Evolutionary conservation across 64 coral and sea anemone genomes (phyloP), one percentile per base, ranked within the genome.

Genomic region (Stichodactyla helianthus): DNA sequence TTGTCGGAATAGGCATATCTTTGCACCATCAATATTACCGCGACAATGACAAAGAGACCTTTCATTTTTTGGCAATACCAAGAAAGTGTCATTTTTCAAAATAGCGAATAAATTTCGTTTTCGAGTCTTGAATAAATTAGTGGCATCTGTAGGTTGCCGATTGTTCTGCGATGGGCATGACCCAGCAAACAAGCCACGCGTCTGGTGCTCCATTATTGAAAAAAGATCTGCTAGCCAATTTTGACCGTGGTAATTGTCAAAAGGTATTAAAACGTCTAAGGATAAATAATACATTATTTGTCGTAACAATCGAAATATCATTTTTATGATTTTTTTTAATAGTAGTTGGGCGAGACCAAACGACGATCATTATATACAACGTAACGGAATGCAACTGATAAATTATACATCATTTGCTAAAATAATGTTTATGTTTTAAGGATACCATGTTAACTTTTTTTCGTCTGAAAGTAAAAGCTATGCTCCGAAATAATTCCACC

Each of bases 201-300:
- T 74, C 68, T 74, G 68, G 68, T 74, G 68, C 25, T 74, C 68
- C 31, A 74, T 74, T 74, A 74, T 74, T 27, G 27, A n/a, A 13
- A 31, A 12, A 74, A 31, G 8, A 19, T 12, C 8, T 26, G 27
- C 62, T 26, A 74, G 25, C 68, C n/a, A 23, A 35, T 74, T 68
- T 27, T 74, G 25, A n/a, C 9, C 26, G 25, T 58, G 14, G 8
- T 11, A 9, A 58, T 15, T 58, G 14, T 58, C 55, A 58, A 58
- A 15, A 11, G 0, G 9, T 58, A 58, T 58, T 58, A 15, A 11
- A 58, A 58, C 8, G 1, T 15, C 55, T 58, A 58, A 58, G 2
- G 4, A 58, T 44, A 44, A 44, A 3, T 44, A 3, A 44, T 44
- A 3, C 35, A 44, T 44, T 44, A 3, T 44, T 2, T 44, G 35